A percentile compares a stretch with the other conserved stretches of the same genome.
Conservation (phyloP, 2,113 vertebrate genomes). For the Rhinoptilus africanus region DNA sequence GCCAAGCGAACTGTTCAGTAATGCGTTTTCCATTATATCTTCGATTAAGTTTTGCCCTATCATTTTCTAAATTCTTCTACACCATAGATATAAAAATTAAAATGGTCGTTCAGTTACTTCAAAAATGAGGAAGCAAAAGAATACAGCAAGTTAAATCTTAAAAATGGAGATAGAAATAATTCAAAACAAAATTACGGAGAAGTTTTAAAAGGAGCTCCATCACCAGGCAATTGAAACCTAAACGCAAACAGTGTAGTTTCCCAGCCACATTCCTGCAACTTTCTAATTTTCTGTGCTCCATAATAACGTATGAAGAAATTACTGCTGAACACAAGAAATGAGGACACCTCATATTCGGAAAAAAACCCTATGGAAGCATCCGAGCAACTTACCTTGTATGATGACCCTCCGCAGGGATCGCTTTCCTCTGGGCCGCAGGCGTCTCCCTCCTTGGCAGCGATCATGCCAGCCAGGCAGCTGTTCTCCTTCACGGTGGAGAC, state of each 20-base stretch:
- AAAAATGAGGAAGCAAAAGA: neutral
- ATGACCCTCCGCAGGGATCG: conserved; percentile 73
- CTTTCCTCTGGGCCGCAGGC: conserved; percentile 71
- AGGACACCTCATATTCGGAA: neutral
- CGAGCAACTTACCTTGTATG: conserved; percentile 78
- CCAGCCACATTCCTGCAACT: neutral
- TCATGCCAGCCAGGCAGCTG: conserved; percentile 84
- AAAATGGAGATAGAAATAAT: neutral
- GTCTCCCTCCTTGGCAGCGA: conserved; percentile 80
- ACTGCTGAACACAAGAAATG: neutral
- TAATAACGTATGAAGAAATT: accelerated
- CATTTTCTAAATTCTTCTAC: neutral
- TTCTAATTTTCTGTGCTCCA: too few species aligned
- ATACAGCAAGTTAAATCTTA: neutral
- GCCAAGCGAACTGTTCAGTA: neutral
- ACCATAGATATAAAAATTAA: neutral
- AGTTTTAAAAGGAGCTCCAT: neutral
- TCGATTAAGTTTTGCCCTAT: neutral
- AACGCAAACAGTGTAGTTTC: neutral
- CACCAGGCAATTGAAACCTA: neutral
- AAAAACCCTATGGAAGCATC: neutral
- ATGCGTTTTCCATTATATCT: neutral
- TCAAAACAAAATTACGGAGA: neutral
- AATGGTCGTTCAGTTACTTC: neutral
- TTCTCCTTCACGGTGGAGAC: conserved; percentile 80